These are phyloP conservation scores for Drosophila greeni DNA, from an alignment of 2,888 invertebrate species.

Conservation along the genomic window DNA sequence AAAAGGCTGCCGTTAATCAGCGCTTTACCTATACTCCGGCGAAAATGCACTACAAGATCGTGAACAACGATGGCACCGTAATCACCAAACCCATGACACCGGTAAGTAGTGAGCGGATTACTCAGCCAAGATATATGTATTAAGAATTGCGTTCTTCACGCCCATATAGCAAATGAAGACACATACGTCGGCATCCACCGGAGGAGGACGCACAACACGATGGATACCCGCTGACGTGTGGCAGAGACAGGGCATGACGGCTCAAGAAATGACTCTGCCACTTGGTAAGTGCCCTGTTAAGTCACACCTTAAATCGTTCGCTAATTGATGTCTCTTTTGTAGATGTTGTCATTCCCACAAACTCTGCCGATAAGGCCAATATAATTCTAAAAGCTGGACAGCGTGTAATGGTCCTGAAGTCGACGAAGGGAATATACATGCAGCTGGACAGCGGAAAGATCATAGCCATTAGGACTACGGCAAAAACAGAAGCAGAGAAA, in stretches of 20 bases:
- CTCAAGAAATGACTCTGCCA: slow-evolving; percentile 95
- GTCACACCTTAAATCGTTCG: not conserved
- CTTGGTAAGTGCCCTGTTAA: slow-evolving; percentile 81
- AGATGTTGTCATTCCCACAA: slow-evolving; percentile 95
- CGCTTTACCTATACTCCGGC: slow-evolving; percentile 80
- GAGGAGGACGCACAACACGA: slow-evolving; percentile 81
- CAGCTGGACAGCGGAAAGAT: slow-evolving; percentile 96
- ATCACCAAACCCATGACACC: slow-evolving; percentile 85
- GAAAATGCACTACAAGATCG: slow-evolving; percentile 81
- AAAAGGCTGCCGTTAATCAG: slow-evolving; percentile 87
- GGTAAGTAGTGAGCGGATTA: slow-evolving; percentile 74
- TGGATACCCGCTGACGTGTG: slow-evolving; percentile 95
- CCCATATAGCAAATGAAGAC: slow-evolving; percentile 82
- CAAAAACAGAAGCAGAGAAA: slow-evolving; percentile 72
- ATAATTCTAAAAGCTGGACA: slow-evolving; percentile 96
- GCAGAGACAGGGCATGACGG: slow-evolving; percentile 96
- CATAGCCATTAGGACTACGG: slow-evolving; percentile 86
- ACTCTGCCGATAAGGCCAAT: slow-evolving; percentile 92
- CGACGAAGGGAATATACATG: slow-evolving; percentile 97
- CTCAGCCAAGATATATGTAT: not conserved
- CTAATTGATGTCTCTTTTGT: slow-evolving; percentile 34
- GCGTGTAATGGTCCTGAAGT: slow-evolving; percentile 95
- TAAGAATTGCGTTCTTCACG: not conserved
- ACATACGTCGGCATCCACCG: slow-evolving; percentile 66
- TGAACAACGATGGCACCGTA: slow-evolving; percentile 81